Conservation (phyloP, 2,888 invertebrate species). For the Epinotia ramella region DNA sequence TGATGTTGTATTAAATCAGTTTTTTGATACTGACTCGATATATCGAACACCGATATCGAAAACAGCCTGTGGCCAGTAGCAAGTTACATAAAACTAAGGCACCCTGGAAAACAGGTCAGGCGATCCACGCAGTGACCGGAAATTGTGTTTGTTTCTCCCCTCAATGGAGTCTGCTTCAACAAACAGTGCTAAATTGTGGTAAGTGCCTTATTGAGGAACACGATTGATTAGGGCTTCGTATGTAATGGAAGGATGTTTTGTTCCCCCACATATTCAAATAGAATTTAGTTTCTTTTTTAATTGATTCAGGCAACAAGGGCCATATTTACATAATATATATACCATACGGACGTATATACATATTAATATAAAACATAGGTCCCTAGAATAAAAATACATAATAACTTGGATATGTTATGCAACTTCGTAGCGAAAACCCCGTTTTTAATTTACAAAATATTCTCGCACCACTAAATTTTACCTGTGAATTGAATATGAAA, state of each 20-base stretch:
- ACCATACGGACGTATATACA: too few species aligned
- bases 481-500: too few species aligned
- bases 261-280: background rate
- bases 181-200: slow-evolving; percentile 11
- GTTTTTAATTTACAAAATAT: too few species aligned
- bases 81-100: slow-evolving; percentile 35
- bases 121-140: slow-evolving; percentile 67
- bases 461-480: too few species aligned
- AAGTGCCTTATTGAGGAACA: background rate
- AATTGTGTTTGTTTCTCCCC: slow-evolving; percentile 61
- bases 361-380: too few species aligned
- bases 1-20: background rate
- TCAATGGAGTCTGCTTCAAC: slow-evolving; percentile 47
- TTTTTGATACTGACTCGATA: background rate
- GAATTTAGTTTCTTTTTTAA: background rate
- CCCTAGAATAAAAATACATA: too few species aligned
- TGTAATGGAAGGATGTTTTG: background rate
- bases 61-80: background rate
- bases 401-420: too few species aligned
- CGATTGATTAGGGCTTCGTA: background rate
- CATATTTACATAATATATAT: too few species aligned
- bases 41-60: background rate
- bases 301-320: too few species aligned
- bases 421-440: too few species aligned
- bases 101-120: slow-evolving; percentile 65